Percentiles rank a stretch among this genome's conserved stretches.
Conservation (phyloP, 2,888 invertebrate genomes). For the Tanypteryx hageni region DNA sequence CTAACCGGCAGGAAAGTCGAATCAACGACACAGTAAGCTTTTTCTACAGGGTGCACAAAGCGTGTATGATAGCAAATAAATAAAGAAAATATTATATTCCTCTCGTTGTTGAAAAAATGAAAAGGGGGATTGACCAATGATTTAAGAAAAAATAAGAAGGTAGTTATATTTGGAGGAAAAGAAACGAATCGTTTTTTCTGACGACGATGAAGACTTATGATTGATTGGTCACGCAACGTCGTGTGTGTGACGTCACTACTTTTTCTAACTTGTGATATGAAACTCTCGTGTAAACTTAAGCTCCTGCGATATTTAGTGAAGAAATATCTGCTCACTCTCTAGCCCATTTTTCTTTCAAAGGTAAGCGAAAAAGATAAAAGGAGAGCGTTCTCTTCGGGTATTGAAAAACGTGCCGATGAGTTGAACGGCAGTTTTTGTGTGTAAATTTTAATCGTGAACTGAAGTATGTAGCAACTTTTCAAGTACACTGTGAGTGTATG, state of each 20-base stretch:
- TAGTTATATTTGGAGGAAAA: conserved; percentile 51
- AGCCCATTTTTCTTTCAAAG: conserved; percentile 60
- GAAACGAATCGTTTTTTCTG: conserved; percentile 31
- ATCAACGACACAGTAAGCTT: conserved; percentile 61
- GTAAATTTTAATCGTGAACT: conserved; percentile 38
- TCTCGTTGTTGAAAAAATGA: conserved; percentile 50
- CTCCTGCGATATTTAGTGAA: conserved; percentile 54
- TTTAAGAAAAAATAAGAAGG: conserved; percentile 39
- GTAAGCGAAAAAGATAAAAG: not conserved
- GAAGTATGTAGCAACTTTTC: not conserved
- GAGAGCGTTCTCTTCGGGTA: not conserved
- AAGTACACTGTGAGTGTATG: conserved; percentile 30
- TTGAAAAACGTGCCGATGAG: conserved; percentile 28
- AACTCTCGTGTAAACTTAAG: conserved; percentile 45
- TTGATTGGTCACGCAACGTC: conserved; percentile 56
- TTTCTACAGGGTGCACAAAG: conserved; percentile 59
- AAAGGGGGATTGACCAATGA: conserved; percentile 54
- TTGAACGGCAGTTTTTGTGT: conserved; percentile 19
- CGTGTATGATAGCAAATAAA: conserved; percentile 64
- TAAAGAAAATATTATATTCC: conserved; percentile 55
- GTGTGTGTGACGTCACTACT: conserved; percentile 50
- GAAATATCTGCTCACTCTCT: conserved; percentile 60
- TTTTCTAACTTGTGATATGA: conserved; percentile 62
- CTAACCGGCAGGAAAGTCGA: conserved; percentile 53
- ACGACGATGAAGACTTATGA: conserved; percentile 31